Conservation (phyloP, 1,140 invertebrate species). For the Sipha flava region DNA sequence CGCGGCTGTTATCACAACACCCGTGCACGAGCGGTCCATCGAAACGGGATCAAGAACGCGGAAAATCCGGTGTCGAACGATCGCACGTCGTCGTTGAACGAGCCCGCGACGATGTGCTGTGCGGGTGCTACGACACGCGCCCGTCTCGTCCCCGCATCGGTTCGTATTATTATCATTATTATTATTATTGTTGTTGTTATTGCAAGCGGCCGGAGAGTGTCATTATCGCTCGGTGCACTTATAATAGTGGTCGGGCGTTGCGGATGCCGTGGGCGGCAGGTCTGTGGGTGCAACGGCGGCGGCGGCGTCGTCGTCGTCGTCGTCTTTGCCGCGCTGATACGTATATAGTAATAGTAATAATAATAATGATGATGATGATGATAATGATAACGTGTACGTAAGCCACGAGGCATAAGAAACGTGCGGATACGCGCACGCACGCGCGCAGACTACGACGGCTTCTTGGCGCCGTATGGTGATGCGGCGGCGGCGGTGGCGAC, state of each 20-base stretch:
- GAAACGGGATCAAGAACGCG: no score
- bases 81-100: no score
- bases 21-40: no score
- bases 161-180: not conserved
- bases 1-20: no score
- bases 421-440: not conserved
- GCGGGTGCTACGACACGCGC: no score
- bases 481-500: not conserved
- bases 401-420: not conserved
- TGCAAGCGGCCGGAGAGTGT: no score
- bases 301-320: not conserved
- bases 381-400: not conserved
- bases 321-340: no score
- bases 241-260: not conserved
- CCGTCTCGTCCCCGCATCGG: no score
- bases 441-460: conserved; percentile 9
- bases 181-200: not conserved
- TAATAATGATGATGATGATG: not conserved
- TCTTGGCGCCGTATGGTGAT: conserved; percentile 18
- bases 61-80: no score
- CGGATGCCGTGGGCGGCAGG: conserved; percentile 14
- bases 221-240: not conserved
- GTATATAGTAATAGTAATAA: not conserved
- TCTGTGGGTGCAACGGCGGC: conserved; percentile 11
- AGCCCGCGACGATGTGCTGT: no score